phyloP scores from a whole-genome alignment of 2,888 invertebrate genomes.

The Nymphalis polychloros region DNA sequence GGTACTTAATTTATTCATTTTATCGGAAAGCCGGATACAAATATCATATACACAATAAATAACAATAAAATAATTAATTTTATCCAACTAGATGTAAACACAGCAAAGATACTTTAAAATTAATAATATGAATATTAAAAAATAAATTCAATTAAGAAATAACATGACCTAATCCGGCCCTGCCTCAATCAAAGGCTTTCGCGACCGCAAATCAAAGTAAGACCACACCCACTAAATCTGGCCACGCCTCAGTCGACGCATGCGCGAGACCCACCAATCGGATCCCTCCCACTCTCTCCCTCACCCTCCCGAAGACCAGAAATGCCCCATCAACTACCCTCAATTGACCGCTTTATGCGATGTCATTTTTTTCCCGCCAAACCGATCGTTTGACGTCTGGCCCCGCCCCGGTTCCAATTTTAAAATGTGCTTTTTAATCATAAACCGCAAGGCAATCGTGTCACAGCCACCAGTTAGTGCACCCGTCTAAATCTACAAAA shows the following conservation, averaged over 20 bases:
- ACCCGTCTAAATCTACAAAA: conserved; percentile 46
- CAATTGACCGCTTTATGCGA: conserved; percentile 72
- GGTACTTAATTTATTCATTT: too few species aligned
- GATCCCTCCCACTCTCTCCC: conserved; percentile 48
- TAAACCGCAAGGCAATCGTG: conserved; percentile 64
- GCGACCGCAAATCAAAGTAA: conserved; percentile 78
- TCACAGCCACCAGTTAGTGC: conserved; percentile 51
- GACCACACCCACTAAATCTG: conserved; percentile 74
- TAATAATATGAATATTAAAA: too few species aligned
- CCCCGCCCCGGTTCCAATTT: conserved; percentile 68
- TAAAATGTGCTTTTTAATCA: conserved; percentile 68
- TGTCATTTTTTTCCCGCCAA: conserved; percentile 76
- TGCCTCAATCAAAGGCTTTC: conserved; percentile 74
- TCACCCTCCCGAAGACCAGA: conserved; percentile 32
- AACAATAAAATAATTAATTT: too few species aligned
- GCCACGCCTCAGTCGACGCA: conserved; percentile 65
- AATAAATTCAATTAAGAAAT: conserved; percentile 2
- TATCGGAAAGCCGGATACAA: too few species aligned
- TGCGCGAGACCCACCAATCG: conserved; percentile 67
- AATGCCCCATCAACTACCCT: conserved; percentile 58
- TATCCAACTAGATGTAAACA: too few species aligned
- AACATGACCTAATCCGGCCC: conserved; percentile 47
- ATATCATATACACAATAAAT: too few species aligned
- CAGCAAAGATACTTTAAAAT: too few species aligned
- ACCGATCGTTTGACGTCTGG: conserved; percentile 65